These are phyloP conservation scores for Phenganax marumi DNA, from an alignment of 92 coral and sea anemone genomes.

Conservation along the genomic window DNA sequence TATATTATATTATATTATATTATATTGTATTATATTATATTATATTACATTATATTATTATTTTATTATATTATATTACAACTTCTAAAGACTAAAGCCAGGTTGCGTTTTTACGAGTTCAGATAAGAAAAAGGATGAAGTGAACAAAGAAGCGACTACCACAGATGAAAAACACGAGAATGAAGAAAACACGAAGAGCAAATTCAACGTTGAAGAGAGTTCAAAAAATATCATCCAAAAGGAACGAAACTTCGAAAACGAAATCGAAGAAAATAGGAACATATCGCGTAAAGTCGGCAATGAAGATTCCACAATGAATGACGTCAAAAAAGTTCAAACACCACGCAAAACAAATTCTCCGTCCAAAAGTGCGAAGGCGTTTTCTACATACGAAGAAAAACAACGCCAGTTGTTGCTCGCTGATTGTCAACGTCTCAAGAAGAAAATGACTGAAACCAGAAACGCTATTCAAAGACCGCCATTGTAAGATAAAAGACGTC, in stretches of 20 bases:
- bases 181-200: background rate
- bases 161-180: constrained; percentile 23
- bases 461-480: constrained; percentile 69
- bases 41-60: too few species aligned
- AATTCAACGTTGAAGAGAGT: too few species aligned
- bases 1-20: too few species aligned
- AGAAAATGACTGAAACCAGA: constrained; percentile 69
- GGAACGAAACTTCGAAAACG: too few species aligned
- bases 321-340: background rate
- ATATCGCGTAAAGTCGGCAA: too few species aligned
- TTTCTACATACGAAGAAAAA: constrained; percentile 63
- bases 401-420: constrained; percentile 75
- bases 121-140: background rate
- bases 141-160: background rate
- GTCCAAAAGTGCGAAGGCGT: constrained; percentile 39
- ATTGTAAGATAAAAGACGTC: constrained; percentile 58
- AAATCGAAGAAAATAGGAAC: too few species aligned
- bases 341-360: constrained; percentile 30
- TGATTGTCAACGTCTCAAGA: constrained; percentile 73
- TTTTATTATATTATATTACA: too few species aligned
- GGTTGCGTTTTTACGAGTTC: too few species aligned
- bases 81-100: too few species aligned
- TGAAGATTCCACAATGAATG: too few species aligned
- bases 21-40: too few species aligned
- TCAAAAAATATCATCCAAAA: too few species aligned